Percentiles rank a stretch among this genome's conserved stretches.
phyloP scores from a whole-genome alignment of 2,797 vertebrate species.

The Falco novaeseelandiae region DNA sequence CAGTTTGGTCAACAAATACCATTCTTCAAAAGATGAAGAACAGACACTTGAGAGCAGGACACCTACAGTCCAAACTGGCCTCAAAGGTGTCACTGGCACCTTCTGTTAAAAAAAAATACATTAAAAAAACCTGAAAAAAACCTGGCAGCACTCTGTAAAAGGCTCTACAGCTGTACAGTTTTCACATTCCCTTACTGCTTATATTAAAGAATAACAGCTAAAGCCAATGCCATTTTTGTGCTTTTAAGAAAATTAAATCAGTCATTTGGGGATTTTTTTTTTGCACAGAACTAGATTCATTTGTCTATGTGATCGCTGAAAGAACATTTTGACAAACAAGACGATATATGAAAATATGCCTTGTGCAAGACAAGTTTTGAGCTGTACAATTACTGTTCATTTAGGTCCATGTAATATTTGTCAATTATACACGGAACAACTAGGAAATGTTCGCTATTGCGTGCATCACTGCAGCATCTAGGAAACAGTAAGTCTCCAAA shows the following conservation, averaged over 20 bases:
- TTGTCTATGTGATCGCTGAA: not conserved
- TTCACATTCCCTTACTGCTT: not conserved
- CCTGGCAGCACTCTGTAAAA: not conserved
- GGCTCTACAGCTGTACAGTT: not conserved
- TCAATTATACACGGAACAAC: not conserved
- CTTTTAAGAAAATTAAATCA: not conserved
- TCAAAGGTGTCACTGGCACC: not conserved
- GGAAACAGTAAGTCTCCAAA: not conserved
- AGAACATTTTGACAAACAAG: not conserved
- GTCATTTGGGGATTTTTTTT: not conserved
- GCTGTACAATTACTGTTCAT: not conserved
- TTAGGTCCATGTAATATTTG: not conserved
- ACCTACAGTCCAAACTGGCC: not conserved
- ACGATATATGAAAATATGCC: not conserved
- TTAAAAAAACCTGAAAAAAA: not conserved
- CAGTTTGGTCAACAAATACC: slow-evolving; percentile 16
- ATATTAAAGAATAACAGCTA: not conserved
- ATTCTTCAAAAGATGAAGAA: not conserved
- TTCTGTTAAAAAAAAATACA: not conserved
- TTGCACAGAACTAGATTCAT: not conserved
- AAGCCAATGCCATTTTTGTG: not conserved
- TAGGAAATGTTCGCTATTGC: not conserved
- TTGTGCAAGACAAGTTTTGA: not conserved
- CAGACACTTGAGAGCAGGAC: not conserved
- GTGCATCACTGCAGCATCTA: not conserved